These are phyloP conservation scores for Drosophila robusta DNA, from an alignment of 2,888 invertebrate genomes.

Conservation along the genomic window DNA sequence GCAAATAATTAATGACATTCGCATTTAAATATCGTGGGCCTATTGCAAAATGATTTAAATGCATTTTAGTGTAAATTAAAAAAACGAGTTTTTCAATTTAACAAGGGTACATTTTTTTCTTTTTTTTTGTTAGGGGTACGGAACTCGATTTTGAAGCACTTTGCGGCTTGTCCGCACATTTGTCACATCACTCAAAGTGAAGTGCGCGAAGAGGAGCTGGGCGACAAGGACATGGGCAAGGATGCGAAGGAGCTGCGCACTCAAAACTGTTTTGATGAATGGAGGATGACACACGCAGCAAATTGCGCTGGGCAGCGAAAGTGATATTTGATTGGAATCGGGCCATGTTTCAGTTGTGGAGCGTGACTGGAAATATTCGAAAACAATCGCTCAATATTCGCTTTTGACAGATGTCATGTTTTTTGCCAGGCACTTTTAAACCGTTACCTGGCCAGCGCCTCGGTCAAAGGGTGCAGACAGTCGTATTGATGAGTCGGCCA, in stretches of 20 bases:
- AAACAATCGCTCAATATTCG: slow-evolving; percentile 69
- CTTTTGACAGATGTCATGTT: slow-evolving; percentile 67
- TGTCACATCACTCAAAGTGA: slow-evolving; percentile 74
- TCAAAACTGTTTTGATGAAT: slow-evolving; percentile 26
- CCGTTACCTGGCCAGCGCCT: slow-evolving; percentile 23
- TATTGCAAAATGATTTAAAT: slow-evolving; percentile 70
- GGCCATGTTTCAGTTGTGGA: background rate
- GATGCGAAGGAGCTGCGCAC: slow-evolving; percentile 11
- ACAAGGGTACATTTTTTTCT: slow-evolving; percentile 11
- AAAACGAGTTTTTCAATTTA: slow-evolving; percentile 68
- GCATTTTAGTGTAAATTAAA: slow-evolving; percentile 56
- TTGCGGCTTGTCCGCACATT: slow-evolving; percentile 67
- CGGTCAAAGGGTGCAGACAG: slow-evolving; percentile 44
- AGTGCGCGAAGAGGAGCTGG: slow-evolving; percentile 30
- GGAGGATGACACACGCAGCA: slow-evolving; percentile 72
- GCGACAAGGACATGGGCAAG: slow-evolving; percentile 1
- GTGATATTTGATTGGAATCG: slow-evolving; percentile 51
- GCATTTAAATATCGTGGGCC: slow-evolving; percentile 61
- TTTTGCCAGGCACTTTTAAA: slow-evolving; percentile 5
- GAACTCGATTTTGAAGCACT: slow-evolving; percentile 49
- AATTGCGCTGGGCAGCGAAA: slow-evolving; percentile 57
- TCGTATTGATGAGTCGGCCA: slow-evolving; percentile 51
- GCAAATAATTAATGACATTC: slow-evolving; percentile 64
- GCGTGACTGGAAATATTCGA: slow-evolving; percentile 59
- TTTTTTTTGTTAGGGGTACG: slow-evolving; percentile 2